Evolutionary conservation across 2,113 vertebrate species (phyloP), one percentile per base, ranked within the genome.

Genomic region (Podarcis muralis): DNA sequence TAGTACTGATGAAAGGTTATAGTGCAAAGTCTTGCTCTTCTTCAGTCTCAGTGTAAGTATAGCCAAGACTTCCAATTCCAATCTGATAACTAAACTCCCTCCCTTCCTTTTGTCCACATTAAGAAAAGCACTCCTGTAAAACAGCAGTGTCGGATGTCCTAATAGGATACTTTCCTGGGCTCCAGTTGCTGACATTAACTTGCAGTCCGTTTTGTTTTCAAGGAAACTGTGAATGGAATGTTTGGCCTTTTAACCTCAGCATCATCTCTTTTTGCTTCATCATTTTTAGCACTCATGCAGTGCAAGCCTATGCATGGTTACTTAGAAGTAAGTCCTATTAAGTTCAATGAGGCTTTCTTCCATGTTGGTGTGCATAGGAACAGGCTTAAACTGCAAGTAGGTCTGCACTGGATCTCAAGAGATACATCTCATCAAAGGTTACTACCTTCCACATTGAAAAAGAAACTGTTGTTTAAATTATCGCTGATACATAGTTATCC

Each of bases 21-120:
- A 89, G 72, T 93, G 92, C 94, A 96, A 8, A 93, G 92, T 95
- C 94, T 95, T 95, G 89, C 0, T 74, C 87, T 97, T 97, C 97
- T 96, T 97, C 95, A 91, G 79, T 97, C 97, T 97, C 97, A 97
- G 94, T 95, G 89, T 5, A 86, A 96, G 93, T 88, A 95, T 94
- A 96, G 97, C 96, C 96, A 96, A 96, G 93, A 96, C 94, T 97
- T 95, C 95, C 96, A 96, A 48, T 94, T 96, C 93, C 68, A 94
- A 95, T 84, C 95, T 96, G 96, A 97, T 95, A 97, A 93, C 94
- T 88, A 90, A 94, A 91, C 32, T 95, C 93, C 93, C 94, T 97
- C 96, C 96, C 96, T 97, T 97, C 96, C 97, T 96, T 95, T 95
- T 94, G 94, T 93, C 94, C 95, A 66, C 81, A 62, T 95, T 91